Evolutionary conservation across 2,888 invertebrate species (phyloP), one percentile per base, ranked within the genome.

Genomic region (Agrotis exclamationis): DNA sequence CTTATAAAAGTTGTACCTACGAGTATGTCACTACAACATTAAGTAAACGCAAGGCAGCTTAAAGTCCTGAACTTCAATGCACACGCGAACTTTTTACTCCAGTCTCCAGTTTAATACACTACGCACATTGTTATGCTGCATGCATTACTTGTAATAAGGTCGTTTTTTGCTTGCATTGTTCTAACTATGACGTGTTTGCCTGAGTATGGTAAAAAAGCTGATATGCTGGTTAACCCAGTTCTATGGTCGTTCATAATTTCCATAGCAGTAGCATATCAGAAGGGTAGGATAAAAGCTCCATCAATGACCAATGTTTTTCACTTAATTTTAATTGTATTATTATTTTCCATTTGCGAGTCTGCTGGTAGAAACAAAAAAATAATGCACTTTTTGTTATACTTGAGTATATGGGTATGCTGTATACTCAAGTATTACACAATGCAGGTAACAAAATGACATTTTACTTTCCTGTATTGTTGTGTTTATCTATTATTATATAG

Each of bases 41-140:
- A 76, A 60, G 56, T 51, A 60, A 64, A 65, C 44, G 22, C 33
- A 57, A 53, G 16, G 73, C 39, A 64, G 20, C 50, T 57, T 60
- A 57, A 58, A 71, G 73, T 44, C 18, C 20, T 24, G 22, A 73
- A 60, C 56, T 44, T 73, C 56, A 62, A 57, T 63, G 47, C 58
- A 63, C 76, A 79, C 60, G 76, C 60, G 48, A 76, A 73, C 51
- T 73, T 73, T 76, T 76, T 76, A 44, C 74, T 56, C 14, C 24
- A 56, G 62, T 60, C 60, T 57, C 44, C 47, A 73, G 63, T 33
- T 39, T 56, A 59, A 16, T 64, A 56, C 28, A 70, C 13, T 70
- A 79, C 65, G 56, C 74, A 76, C 57, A 62, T 65, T 64, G 64
- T 72, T 72, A 24, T 51, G 44, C 11, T 44, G 79, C 79, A 60